Percentiles rank a stretch among this genome's conserved stretches.
phyloP scores from a whole-genome alignment of 2,888 invertebrate genomes.

The Maniola hyperantus region DNA sequence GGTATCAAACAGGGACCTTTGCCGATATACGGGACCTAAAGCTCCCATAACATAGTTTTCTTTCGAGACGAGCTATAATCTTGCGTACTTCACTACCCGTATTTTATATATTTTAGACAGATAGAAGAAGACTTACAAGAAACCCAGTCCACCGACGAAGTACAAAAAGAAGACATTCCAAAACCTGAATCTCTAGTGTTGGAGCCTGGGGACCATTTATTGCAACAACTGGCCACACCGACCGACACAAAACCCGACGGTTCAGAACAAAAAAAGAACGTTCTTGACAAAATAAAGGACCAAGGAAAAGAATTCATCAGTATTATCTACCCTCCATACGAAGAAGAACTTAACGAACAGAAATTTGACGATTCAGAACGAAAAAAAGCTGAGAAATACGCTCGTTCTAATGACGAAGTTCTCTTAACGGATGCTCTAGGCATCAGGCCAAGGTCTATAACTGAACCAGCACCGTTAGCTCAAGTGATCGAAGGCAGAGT shows the following conservation, averaged over 20 bases:
- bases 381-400: constrained; percentile 76
- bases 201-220: constrained; percentile 85
- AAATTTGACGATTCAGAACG: constrained; percentile 73
- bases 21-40: too few species aligned
- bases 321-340: constrained; percentile 72
- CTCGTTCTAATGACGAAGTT: constrained; percentile 67
- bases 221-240: constrained; percentile 65
- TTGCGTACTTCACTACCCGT: neutral
- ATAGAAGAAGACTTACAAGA: constrained; percentile 38
- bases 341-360: constrained; percentile 69
- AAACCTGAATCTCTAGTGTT: constrained; percentile 74
- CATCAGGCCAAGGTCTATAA: constrained; percentile 50
- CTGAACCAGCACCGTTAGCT: constrained; percentile 64
- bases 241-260: constrained; percentile 39
- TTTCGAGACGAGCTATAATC: too few species aligned
- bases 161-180: constrained; percentile 49
- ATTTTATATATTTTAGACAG: constrained; percentile 35
- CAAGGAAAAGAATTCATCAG: constrained; percentile 75
- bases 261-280: constrained; percentile 66
- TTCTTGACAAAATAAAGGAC: constrained; percentile 71
- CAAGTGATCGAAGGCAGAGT: constrained; percentile 69
- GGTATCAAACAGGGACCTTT: too few species aligned
- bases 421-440: constrained; percentile 65
- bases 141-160: constrained; percentile 27
- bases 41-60: too few species aligned